These are phyloP conservation scores for Amblyopsis hoosieri DNA, from an alignment of 2,797 vertebrate genomes.

Conservation along the genomic window DNA sequence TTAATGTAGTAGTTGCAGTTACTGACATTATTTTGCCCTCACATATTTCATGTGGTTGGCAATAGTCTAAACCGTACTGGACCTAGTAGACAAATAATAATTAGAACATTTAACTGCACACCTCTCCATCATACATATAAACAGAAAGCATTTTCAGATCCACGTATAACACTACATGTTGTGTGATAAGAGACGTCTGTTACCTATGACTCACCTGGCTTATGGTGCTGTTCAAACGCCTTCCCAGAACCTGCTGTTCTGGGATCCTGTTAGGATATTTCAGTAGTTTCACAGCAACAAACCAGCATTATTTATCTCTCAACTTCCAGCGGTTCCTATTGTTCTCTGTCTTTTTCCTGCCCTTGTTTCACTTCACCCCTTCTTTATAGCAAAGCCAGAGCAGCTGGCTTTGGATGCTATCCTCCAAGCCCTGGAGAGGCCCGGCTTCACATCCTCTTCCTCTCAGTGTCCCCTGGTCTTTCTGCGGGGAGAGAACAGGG, in stretches of 20 bases:
- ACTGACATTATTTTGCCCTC: no score
- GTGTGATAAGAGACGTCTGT: constrained; percentile 23
- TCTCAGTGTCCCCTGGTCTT: constrained; percentile 78
- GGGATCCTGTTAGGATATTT: constrained; percentile 35
- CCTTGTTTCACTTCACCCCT: constrained; percentile 50
- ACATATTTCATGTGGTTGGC: no score
- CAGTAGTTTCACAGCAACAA: constrained; percentile 32
- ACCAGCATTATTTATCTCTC: constrained; percentile 57
- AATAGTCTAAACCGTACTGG: no score
- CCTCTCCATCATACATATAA: no score
- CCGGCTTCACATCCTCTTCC: constrained; percentile 80
- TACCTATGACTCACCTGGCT: constrained; percentile 79
- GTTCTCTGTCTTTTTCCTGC: constrained; percentile 48
- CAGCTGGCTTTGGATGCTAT: constrained; percentile 88
- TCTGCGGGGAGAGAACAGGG: constrained; percentile 77
- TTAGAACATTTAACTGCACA: no score
- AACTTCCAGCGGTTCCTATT: constrained; percentile 46
- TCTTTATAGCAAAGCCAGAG: constrained; percentile 80
- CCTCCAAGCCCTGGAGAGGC: constrained; percentile 78
- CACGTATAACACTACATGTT: background rate
- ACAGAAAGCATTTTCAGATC: background rate
- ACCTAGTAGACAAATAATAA: no score
- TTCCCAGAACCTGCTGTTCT: constrained; percentile 70
- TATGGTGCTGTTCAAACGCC: constrained; percentile 51
- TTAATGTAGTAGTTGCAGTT: no score